Percentiles rank a stretch among this genome's conserved stretches.
Evolutionary conservation across 1,140 invertebrate genomes (phyloP).

Genomic region (Maniola jurtina): DNA sequence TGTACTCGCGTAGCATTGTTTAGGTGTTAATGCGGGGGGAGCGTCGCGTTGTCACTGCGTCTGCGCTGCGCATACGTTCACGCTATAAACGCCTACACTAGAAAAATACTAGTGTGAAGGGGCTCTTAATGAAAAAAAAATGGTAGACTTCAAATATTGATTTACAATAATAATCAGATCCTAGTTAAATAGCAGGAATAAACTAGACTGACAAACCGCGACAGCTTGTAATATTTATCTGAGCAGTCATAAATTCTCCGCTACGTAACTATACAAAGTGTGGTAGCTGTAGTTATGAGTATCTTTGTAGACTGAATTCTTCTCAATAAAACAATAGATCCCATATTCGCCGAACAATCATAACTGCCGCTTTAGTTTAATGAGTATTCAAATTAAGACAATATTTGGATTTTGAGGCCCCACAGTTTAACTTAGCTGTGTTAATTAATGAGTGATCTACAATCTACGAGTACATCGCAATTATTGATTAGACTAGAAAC

Average conservation of each 20-base stretch:
- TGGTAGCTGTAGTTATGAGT: conserved; percentile 2
- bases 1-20: no score
- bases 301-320: neutral
- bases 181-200: no score
- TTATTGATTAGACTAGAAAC: conserved; percentile 19
- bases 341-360: conserved; percentile 4
- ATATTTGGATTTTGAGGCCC: conserved; percentile 5
- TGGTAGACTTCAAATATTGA: no score
- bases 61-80: no score
- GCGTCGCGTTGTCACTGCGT: no score
- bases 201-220: neutral
- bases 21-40: no score
- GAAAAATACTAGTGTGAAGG: no score
- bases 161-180: no score
- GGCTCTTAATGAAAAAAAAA: no score
- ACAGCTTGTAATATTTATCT: neutral
- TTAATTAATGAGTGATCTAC: neutral
- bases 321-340: conserved; percentile 6
- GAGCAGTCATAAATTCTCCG: no score
- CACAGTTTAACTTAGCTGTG: neutral
- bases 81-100: no score
- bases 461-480: neutral
- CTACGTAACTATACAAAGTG: neutral
- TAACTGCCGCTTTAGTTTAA: conserved; percentile 2
- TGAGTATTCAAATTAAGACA: conserved; percentile 19